Percentiles rank a stretch among this genome's conserved stretches.
Conservation (phyloP, 2,888 invertebrate genomes). For the Tenthredo notha region DNA sequence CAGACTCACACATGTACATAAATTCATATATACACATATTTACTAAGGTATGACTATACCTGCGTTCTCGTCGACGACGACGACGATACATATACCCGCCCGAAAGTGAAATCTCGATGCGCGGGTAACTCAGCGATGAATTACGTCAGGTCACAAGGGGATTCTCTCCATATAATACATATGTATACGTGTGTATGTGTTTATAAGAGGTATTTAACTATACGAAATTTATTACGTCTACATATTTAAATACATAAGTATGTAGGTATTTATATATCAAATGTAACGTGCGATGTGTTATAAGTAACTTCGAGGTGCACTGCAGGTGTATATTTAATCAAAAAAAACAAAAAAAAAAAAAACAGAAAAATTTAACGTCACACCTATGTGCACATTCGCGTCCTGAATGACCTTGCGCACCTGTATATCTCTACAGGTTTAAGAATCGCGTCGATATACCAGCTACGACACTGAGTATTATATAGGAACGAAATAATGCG, state of each 20-base stretch:
- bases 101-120: slow-evolving; percentile 50
- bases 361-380: background rate
- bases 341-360: background rate
- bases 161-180: background rate
- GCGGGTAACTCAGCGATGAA: slow-evolving; percentile 23
- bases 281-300: background rate
- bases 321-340: background rate
- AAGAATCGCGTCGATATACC: background rate
- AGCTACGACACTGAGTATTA: background rate
- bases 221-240: background rate
- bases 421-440: background rate
- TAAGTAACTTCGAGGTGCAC: background rate
- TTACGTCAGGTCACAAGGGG: slow-evolving; percentile 37
- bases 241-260: background rate
- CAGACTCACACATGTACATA: background rate
- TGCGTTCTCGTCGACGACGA: slow-evolving; percentile 11
- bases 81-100: slow-evolving; percentile 1
- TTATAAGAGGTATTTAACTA: background rate
- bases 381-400: background rate
- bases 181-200: background rate
- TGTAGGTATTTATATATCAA: background rate
- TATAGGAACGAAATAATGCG: slow-evolving; percentile 9
- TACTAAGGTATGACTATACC: background rate
- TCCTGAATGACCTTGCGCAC: slow-evolving; percentile 31
- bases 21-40: background rate